Percentiles rank a stretch among this genome's conserved stretches.
These are phyloP conservation scores for Luscinia megarhynchos DNA, from an alignment of 2,797 vertebrate genomes.

Conservation along the genomic window DNA sequence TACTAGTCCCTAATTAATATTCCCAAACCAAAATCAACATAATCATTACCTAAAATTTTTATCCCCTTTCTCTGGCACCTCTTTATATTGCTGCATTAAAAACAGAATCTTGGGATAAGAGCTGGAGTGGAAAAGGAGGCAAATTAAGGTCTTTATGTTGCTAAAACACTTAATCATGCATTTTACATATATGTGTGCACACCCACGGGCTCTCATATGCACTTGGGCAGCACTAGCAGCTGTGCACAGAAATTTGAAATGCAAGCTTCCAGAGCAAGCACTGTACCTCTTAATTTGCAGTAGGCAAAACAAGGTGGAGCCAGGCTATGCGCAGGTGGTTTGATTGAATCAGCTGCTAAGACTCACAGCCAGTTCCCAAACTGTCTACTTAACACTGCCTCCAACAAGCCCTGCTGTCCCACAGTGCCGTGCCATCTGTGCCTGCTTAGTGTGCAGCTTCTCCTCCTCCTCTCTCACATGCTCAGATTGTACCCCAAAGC, in stretches of 20 bases:
- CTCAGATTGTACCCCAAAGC: not conserved
- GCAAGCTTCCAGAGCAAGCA: not conserved
- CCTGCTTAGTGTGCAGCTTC: constrained; percentile 29
- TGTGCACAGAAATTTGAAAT: not conserved
- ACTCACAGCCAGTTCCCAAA: constrained; percentile 55
- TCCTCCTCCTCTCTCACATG: constrained; percentile 28
- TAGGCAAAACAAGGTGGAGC: not conserved
- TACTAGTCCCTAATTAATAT: constrained; percentile 17
- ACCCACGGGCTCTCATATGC: fast-evolving
- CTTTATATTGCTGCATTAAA: not conserved
- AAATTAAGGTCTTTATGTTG: not conserved
- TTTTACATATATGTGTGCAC: not conserved
- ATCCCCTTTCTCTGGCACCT: not conserved
- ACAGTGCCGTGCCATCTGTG: constrained; percentile 34
- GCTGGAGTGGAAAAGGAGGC: not conserved
- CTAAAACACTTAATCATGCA: not conserved
- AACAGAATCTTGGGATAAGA: not conserved
- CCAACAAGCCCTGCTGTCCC: constrained; percentile 46
- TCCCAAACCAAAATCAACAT: not conserved
- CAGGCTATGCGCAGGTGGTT: constrained; percentile 14
- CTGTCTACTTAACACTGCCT: constrained; percentile 63
- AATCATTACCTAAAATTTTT: not conserved
- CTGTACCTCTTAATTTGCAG: not conserved
- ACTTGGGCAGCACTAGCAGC: not conserved
- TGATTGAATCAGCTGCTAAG: constrained; percentile 59